Percentiles rank a stretch among this genome's conserved stretches.
Conservation (phyloP, 1,140 invertebrate species). For the Macrobrachium rosenbergii region DNA sequence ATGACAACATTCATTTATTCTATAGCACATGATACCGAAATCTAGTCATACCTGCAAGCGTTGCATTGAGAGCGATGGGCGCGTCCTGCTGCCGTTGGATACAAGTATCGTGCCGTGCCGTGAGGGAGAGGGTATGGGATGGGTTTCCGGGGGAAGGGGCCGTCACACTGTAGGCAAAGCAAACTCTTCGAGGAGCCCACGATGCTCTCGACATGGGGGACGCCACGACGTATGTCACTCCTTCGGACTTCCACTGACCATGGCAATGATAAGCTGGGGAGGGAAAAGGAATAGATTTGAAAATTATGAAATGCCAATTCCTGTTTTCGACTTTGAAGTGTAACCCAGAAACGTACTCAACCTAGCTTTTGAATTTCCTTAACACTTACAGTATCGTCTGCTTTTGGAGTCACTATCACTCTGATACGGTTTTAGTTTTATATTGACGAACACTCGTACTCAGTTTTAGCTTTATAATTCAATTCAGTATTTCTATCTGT, state of each 20-base stretch:
- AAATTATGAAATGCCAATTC: too few species aligned
- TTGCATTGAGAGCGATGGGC: conserved; percentile 45
- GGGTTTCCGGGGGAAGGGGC: conserved; percentile 1
- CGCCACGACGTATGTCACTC: conserved; percentile 77
- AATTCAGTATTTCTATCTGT: too few species aligned
- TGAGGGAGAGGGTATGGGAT: conserved; percentile 42
- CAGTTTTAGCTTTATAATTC: too few species aligned
- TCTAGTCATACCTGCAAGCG: conserved; percentile 24
- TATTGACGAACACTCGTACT: too few species aligned
- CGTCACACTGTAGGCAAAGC: conserved; percentile 71
- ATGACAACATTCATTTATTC: too few species aligned
- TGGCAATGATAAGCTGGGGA: conserved; percentile 78
- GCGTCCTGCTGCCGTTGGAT: conserved; percentile 45
- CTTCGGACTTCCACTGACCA: conserved; percentile 79
- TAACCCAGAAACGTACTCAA: neutral
- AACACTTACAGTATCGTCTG: too few species aligned
- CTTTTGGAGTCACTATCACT: too few species aligned
- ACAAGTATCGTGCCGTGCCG: conserved; percentile 51
- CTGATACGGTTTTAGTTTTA: too few species aligned
- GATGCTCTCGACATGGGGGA: conserved; percentile 76
- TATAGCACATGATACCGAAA: neutral
- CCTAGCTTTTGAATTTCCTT: too few species aligned
- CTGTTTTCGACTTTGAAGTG: too few species aligned
- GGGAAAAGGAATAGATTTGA: neutral
- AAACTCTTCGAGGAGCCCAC: conserved; percentile 75